Percentiles rank a stretch among this genome's conserved stretches.
phyloP scores from a whole-genome alignment of 2,797 vertebrate species.

The Rhinogobio ventralis region DNA sequence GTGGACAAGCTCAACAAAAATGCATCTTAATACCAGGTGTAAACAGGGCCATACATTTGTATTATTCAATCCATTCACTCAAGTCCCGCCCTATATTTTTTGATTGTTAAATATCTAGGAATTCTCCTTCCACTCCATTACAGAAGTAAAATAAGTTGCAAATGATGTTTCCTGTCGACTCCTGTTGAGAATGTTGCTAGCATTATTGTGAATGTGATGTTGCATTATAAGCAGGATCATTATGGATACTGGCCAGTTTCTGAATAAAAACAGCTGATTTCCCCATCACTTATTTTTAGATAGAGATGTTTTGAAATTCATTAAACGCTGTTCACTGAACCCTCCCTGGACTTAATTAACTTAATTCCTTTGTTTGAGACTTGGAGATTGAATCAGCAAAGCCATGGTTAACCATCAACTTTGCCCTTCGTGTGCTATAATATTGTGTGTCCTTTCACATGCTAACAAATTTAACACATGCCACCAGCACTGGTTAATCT shows the following conservation, averaged over 20 bases:
- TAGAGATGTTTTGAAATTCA: conserved; percentile 2
- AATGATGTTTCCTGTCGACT: neutral
- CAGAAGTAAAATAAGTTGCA: neutral
- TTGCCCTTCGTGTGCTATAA: neutral
- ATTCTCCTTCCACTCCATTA: neutral
- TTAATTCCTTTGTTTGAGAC: conserved; percentile 17
- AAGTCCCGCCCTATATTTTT: neutral
- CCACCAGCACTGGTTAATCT: neutral
- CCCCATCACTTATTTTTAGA: neutral
- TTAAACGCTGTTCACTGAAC: neutral
- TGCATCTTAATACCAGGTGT: neutral
- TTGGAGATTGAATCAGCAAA: conserved; percentile 9
- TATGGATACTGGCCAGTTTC: neutral
- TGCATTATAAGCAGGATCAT: neutral
- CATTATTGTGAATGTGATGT: neutral
- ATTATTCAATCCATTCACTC: neutral
- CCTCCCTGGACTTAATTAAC: conserved; percentile 1
- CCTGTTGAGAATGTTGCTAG: neutral
- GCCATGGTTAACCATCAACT: neutral
- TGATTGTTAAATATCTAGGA: neutral
- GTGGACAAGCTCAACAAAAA: too few relatives aligned
- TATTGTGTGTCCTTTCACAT: conserved; percentile 1
- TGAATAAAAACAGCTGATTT: neutral
- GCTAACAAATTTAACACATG: conserved; percentile 10
- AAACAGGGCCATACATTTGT: neutral